Base-by-base conservation (phyloP, 2,113 vertebrate species). In the Callipepla californica region DNA sequence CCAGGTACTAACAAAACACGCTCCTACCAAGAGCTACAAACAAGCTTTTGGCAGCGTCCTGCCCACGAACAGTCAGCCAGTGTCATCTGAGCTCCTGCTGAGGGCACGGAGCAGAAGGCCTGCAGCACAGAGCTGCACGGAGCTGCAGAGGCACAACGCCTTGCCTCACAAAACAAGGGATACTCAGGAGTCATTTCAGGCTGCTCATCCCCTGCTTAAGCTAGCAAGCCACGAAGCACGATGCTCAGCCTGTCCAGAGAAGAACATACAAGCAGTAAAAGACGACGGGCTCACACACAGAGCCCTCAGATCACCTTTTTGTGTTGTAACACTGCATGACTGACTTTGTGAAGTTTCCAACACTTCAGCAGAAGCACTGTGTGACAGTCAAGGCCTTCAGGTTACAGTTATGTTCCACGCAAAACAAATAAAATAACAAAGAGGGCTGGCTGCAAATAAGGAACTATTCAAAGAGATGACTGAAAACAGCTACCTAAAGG, bases 31-130 rank as follows among this genome's bases (percentile, higher is more conserved):
- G 62, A 55, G 21, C 42, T 78, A 68, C 34, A 42, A 75, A 30
- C 3, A 65, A 78, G 51, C 20, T 26, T 47, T 14, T 57, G 62
- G 57, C 30, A 38, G 47, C 11, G 32, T 25, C 8, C 72, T 55
- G 20, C 3, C 18, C 8, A 47, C 15, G 11, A 4, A 47, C 8
- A 62, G n/a, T 0, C 2, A 68, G 47, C 4, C 62, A 14, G 32
- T 78, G 16, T 6, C 38, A 44, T 4, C 9, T 11, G 20, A 67
- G 26, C 48, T 45, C 47, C 25, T 28, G 13, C 11, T 23, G 51
- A 80, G 28, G 67, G 20, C 30, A 58, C 19, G 55, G 20, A 68
- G 36, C 20, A 48, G 61, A 42, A 62, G 16, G 17, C 40, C 40
- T 40, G 40, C 40, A 40, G 40, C 20, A 2, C 21, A 92, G 7